phyloP scores from a whole-genome alignment of 2,113 vertebrate genomes.

The Fulica atra region DNA sequence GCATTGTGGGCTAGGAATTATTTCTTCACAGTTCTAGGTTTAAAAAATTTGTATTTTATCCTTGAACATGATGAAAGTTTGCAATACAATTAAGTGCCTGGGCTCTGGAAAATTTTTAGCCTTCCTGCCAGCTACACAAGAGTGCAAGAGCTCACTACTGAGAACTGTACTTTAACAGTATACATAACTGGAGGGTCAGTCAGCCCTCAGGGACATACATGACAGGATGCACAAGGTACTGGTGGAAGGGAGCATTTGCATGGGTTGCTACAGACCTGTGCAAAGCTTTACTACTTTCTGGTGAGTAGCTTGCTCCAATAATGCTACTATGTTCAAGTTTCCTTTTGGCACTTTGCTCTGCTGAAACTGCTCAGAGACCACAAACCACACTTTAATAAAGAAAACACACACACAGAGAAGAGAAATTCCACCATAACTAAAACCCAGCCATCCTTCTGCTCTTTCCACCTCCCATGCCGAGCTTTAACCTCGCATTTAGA shows the following conservation, averaged over 20 bases:
- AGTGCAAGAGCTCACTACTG: background rate
- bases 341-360: background rate
- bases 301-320: background rate
- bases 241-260: background rate
- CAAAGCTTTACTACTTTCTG: background rate
- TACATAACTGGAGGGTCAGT: background rate
- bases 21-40: background rate
- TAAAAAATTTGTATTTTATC: background rate
- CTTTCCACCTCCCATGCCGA: background rate
- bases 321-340: background rate
- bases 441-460: background rate
- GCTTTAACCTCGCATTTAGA: background rate
- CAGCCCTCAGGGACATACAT: background rate
- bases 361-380: conserved; percentile 16
- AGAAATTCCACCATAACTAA: conserved; percentile 10
- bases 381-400: conserved; percentile 4
- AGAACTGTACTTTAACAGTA: background rate
- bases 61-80: background rate
- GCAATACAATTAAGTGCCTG: background rate
- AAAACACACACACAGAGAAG: background rate
- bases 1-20: background rate
- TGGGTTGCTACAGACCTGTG: background rate
- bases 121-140: background rate
- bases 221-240: background rate
- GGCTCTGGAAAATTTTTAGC: background rate